Evolutionary conservation across 1,140 invertebrate species (phyloP).

Genomic region (Heliconius hewitsoni): DNA sequence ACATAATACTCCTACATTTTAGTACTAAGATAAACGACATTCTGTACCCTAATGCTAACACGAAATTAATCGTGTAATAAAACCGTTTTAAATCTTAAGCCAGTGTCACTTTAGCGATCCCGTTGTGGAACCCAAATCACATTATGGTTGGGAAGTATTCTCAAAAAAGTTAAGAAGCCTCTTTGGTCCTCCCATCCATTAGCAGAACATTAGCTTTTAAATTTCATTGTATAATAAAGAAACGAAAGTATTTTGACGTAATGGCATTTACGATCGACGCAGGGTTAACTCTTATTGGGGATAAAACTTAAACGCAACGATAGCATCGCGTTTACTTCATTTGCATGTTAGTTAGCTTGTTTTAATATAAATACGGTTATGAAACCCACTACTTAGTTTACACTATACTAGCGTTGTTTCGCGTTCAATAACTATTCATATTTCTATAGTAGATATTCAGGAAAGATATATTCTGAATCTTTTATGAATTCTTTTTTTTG

Average conservation of each 20-base stretch:
- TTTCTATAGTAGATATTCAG: too few species aligned
- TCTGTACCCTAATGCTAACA: not conserved
- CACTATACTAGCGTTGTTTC: not conserved
- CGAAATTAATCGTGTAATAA: not conserved
- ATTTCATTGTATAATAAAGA: conserved; percentile 34
- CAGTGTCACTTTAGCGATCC: conserved; percentile 1
- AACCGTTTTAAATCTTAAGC: conserved; percentile 11
- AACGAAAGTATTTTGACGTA: conserved; percentile 29
- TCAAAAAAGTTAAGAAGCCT: conserved; percentile 23
- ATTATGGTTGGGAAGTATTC: conserved; percentile 6
- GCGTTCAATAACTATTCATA: too few species aligned
- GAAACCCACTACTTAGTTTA: not conserved
- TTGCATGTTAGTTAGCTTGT: not conserved
- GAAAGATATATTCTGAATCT: too few species aligned
- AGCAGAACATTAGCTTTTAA: conserved; percentile 34
- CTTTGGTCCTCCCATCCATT: conserved; percentile 27
- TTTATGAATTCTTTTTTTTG: too few species aligned
- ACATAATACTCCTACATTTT: too few species aligned
- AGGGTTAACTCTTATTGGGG: conserved; percentile 9
- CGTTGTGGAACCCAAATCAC: conserved; percentile 5
- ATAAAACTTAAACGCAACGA: not conserved
- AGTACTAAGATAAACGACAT: too few species aligned
- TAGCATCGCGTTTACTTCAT: not conserved
- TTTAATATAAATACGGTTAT: not conserved
- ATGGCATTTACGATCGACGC: conserved; percentile 22